Evolutionary conservation across 2,888 invertebrate genomes (phyloP), one percentile per base, ranked within the genome.

Genomic region (Volucella bombylans): DNA sequence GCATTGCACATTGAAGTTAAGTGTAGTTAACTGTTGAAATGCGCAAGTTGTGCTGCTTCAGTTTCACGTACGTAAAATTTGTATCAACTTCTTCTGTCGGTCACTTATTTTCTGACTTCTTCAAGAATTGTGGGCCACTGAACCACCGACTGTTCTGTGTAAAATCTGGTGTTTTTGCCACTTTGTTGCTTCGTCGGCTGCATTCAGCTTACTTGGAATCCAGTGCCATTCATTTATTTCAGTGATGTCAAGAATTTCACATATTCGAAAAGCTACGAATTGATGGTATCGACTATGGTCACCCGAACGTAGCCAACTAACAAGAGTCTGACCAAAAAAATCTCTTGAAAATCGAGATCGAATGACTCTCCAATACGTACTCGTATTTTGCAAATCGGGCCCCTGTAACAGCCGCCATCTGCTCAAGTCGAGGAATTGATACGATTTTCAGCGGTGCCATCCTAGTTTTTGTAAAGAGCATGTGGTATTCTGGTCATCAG

Each of bases 221-320:
- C 18, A 23, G 18, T 23, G 18, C 18, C 18, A 23, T 23, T 23
- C 18, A 23, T 23, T 23, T 23, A 23, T 23, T 23, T 23, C 1
- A 23, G 18, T 23, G 18, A 23, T 23, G 1, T 23, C 18, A 23
- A 23, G 18, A 23, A 3, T 23, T 23, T 23, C 18, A 23, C 18
- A 23, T 23, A 23, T 23, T 23, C 18, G 18, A 23, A 23, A 23
- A 23, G 18, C 18, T 23, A 23, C 18, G 18, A 23, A 23, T 2
- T 23, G 18, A 23, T 23, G 18, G 14, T 49, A 49, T 14, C 38
- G 54, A 54, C 38, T n/a, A 54, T 54, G 54, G n/a, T 31, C 77
- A 14, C 87, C 85, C 8, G 86, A 87, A 50, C 71, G 50, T n/a
- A 88, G 61, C 88, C 88, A 89, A 49, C 79, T 81, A 45, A 88